Conservation (phyloP, 1,140 invertebrate species). For the Liolophura sinensis region DNA sequence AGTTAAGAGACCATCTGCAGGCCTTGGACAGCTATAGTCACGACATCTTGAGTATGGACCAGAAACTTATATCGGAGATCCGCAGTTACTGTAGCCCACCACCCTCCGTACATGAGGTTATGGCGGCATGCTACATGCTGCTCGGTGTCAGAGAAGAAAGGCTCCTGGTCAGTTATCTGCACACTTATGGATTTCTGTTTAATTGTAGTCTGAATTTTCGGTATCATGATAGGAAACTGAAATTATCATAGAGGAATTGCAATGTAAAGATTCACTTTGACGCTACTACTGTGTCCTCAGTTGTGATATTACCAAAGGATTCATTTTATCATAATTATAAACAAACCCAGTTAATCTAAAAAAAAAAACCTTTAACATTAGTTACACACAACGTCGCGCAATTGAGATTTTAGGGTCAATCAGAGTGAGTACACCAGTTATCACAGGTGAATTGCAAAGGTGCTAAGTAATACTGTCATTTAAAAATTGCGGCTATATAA, state of each 20-base stretch:
- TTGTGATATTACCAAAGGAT: too few species aligned
- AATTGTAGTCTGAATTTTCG: background rate
- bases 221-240: background rate
- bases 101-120: conserved; percentile 39
- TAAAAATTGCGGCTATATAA: too few species aligned
- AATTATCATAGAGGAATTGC: background rate
- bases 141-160: conserved; percentile 37
- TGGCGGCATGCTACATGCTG: conserved; percentile 42
- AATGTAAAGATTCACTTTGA: background rate
- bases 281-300: too few species aligned
- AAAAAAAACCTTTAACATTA: too few species aligned
- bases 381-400: too few species aligned
- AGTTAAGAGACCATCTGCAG: conserved; percentile 33
- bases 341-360: too few species aligned
- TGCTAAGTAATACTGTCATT: too few species aligned
- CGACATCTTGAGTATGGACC: conserved; percentile 35
- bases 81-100: conserved; percentile 44
- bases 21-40: conserved; percentile 29
- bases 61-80: conserved; percentile 43
- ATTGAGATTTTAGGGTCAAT: too few species aligned
- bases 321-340: too few species aligned
- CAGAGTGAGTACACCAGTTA: too few species aligned
- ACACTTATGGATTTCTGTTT: background rate
- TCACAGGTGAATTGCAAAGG: too few species aligned
- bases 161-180: conserved; percentile 26